Percentiles rank a stretch among this genome's conserved stretches.
phyloP scores from a whole-genome alignment of 2,797 vertebrate species.

The Tangara arthus region DNA sequence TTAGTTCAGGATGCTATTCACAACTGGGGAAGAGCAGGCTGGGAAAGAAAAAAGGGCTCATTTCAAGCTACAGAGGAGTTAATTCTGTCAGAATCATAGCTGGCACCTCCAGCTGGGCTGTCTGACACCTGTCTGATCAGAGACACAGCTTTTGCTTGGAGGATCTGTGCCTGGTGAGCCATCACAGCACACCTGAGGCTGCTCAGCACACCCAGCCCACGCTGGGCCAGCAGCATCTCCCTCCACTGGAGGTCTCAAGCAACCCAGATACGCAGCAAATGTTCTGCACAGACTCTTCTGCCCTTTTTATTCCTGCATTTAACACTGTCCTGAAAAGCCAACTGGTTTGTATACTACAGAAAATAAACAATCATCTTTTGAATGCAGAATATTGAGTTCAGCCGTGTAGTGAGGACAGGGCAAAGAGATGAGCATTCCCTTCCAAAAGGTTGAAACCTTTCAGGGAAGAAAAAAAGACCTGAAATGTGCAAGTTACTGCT shows the following conservation, averaged over 20 bases:
- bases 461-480: neutral
- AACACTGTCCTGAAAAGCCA: neutral
- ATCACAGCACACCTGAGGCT: accelerated
- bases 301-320: neutral
- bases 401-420: neutral
- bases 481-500: neutral
- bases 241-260: neutral
- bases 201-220: neutral
- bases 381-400: neutral
- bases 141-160: neutral
- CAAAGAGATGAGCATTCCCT: neutral
- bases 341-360: neutral
- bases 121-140: neutral
- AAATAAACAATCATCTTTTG: neutral
- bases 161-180: neutral
- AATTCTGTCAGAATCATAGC: neutral
- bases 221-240: neutral
- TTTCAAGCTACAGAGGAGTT: neutral
- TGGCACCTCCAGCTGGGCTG: neutral
- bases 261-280: accelerated
- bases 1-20: neutral
- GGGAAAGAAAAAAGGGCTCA: neutral
- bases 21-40: accelerated
- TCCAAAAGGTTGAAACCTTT: neutral
- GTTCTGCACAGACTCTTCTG: neutral